Base-by-base conservation (phyloP, 2,797 vertebrate species). In the Takifugu ocellatus region DNA sequence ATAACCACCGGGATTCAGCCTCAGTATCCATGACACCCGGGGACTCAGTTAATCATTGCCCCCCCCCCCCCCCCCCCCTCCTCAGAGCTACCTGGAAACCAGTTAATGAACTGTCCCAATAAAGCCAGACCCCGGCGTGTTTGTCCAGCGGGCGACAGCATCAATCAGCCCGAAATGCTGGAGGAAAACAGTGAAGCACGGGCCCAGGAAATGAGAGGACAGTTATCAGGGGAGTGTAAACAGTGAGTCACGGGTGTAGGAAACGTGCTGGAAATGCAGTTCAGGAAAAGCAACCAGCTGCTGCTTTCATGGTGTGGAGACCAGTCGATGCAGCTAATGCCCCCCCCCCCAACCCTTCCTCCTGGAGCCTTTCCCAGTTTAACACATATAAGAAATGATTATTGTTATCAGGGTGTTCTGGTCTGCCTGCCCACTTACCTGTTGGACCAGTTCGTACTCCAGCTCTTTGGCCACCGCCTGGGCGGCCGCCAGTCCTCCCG, bases 391-490 rank as follows among this genome's bases (percentile, higher is more conserved):
- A 21, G 1, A 1, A 2, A 21, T 8, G n/a, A 9, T 46, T 17
- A 4, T 4, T 8, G n/a, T 16, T 24, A 9, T 25, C 11, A 26
- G 16, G 5, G 25, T 3, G 46, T 59, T 14, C 51, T 5, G 59
- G 59, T 4, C 36, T 14, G 54, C 36, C 43, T 39, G 50, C 59
- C 12, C 52, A 42, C 68, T 85, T 93, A 99, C 97, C 96, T 96
- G 96, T 78, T 95, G 93, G 85, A 97, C 86, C 66, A 97, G 88
- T 58, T 95, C 78, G 88, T 98, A 99, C 76, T 91, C 93, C 85
- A 97, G 85, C 58, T 98, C 96, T 63, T 83, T 77, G 44, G 97
- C 95, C 70, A 98, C 94, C 61, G 84, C 87, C 61, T 83, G 85
- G 11, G 96, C 97, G 24, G 92, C 93, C 7, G 88, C 88, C 25